Base-by-base conservation (phyloP, 2,113 vertebrate genomes). In the Neodon shergylaensis region DNA sequence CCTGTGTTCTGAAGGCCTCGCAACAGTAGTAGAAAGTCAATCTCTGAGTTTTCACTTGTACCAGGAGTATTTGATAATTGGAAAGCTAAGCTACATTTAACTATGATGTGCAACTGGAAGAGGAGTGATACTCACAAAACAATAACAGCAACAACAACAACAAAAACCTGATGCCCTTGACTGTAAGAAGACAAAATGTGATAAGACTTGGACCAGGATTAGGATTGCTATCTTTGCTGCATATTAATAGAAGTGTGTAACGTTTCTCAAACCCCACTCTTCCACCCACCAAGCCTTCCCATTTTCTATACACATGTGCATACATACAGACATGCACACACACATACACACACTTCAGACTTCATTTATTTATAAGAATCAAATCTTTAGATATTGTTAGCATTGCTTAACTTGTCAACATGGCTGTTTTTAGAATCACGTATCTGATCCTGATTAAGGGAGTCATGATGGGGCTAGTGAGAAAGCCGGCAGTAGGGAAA, bases 111-210 rank as follows among this genome's bases (percentile, higher is more conserved):
- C 2, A 22, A 10, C 11, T 28, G 70, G 22, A 72, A 39, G 24
- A 74, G 52, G 13, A 21, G 52, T 26, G n/a, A 88, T 5, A 85
- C 3, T 36, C 7, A 88, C 70, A 47, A 92, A 74, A 52, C 2
- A 58, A 58, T 9, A 47, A 44, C 44, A 4, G 44, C 49, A 49
- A 54, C 52, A 54, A 17, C 54, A 58, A 5, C 54, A 58, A 58
- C 54, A 58, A 19, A 17, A 58, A 6, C 19, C 3, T 94, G 85
- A 68, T 52, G 31, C 0, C 0, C 26, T 82, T 36, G 74, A n/a
- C 12, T 88, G 61, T 11, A 12, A 47, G 36, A 95, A 72, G 76
- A 83, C 70, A 17, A 24, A 24, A 36, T 44, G 9, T 28, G 70
- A 42, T 5, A 11, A 42, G 3, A 42, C 49, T 12, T 44, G 9